Evolutionary conservation across 1,140 invertebrate genomes (phyloP), one percentile per base, ranked within the genome.

Genomic region (Dendroctonus valens): DNA sequence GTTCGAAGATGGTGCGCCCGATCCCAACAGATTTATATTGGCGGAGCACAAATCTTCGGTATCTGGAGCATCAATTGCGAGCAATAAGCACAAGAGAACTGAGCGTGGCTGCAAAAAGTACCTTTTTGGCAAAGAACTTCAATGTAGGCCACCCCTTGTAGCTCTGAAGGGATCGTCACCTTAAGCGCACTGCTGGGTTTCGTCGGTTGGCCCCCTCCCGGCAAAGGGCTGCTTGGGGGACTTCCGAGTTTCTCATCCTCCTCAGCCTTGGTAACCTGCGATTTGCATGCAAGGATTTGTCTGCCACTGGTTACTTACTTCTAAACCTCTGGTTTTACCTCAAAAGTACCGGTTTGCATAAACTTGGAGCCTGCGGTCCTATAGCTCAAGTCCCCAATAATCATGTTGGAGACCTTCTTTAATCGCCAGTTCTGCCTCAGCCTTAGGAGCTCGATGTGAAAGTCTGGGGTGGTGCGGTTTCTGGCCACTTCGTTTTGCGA

Each of bases 371-470:
- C 95, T 54, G 91, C 90, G 69, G 95, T 96, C 70, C 92, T 84
- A 78, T 96, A 98, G 80, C 94, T 98, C 2, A 99, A 84, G 82
- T 99, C 96, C 0, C 96, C 96, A 52, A 99, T 90, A 69, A 99
- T 98, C 0, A 90, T 90, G 75, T 94, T 97, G 0, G 92, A 94
- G 0, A 96, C 91, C 83, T 98, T 98, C 78, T 97, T 96, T 3
- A 99, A 78, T 60, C 95, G 82, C 95, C 95, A 99, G 73, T 94
- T 96, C 75, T 97, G 94, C 52, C 96, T 80, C 42, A 99, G 82
- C 65, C 92, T 82, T 1, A 97, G 75, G 50, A 98, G 79, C 77
- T 99, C 96, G 68, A 94, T 91, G 75, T 98, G 95, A 77, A 98
- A 98, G 77, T 98, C 94, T 7, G 89, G 87, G 67, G 84, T 86